Conservation (phyloP, 30 jellyfish, hydroid and myxozoan genomes). For the Aurelia aurita complex sp. Pacific region DNA sequence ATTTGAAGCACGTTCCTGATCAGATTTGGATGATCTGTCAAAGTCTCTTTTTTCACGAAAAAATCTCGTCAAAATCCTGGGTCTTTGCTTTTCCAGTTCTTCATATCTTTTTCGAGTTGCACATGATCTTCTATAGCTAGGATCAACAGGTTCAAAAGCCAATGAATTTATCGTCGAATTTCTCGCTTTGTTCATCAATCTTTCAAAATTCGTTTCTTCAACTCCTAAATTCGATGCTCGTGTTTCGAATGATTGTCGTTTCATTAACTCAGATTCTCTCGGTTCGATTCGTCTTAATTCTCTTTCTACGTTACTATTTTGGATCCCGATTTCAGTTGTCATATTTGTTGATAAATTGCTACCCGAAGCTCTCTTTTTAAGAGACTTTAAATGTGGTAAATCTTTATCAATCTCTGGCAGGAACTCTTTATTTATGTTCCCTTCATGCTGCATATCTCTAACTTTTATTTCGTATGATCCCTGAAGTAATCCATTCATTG, state of each 20-base stretch:
- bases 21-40: background rate
- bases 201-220: background rate
- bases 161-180: conserved; percentile 30
- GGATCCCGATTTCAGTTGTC: no score
- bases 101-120: conserved; percentile 33
- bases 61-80: conserved; percentile 47
- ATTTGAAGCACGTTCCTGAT: background rate
- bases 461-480: no score
- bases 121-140: conserved; percentile 27
- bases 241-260: background rate
- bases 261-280: no score
- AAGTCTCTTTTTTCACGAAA: conserved; percentile 53
- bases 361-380: no score
- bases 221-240: background rate
- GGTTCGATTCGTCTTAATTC: no score
- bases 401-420: no score
- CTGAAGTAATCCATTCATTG: no score
- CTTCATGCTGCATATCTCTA: no score
- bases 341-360: no score
- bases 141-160: conserved; percentile 44
- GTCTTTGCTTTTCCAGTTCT: conserved; percentile 11
- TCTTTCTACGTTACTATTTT: no score
- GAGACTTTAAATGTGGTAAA: no score
- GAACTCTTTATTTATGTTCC: no score
- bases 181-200: conserved; percentile 23